A percentile compares a stretch with the other conserved stretches of the same genome.
phyloP scores from a whole-genome alignment of 1,140 invertebrate genomes.

The Oppia nitens region DNA sequence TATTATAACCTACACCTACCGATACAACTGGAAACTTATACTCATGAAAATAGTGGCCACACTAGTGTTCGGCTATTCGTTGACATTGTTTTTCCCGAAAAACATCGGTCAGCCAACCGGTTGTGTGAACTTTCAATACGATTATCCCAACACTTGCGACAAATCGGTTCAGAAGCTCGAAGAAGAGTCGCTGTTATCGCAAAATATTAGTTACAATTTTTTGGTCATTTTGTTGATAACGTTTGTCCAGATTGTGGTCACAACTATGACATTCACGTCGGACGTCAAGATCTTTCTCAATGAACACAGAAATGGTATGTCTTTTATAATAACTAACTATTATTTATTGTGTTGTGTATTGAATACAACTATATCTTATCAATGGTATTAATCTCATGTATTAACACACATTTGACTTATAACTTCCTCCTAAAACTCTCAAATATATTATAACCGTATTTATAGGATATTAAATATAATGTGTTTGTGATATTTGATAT shows the following conservation, averaged over 20 bases:
- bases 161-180: background rate
- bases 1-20: background rate
- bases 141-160: background rate
- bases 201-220: constrained; percentile 5
- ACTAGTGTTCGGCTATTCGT: background rate
- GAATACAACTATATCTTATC: background rate
- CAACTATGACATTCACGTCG: background rate
- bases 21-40: background rate
- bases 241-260: background rate
- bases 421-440: background rate
- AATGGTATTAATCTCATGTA: background rate
- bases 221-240: background rate
- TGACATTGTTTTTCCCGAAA: background rate
- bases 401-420: background rate
- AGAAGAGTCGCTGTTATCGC: background rate
- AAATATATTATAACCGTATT: background rate
- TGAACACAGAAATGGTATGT: constrained; percentile 13
- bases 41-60: background rate
- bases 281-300: constrained; percentile 1
- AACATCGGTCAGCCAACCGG: background rate
- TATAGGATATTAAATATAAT: background rate
- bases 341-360: background rate
- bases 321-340: background rate
- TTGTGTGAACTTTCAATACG: background rate
- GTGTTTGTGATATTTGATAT: background rate